Percentiles rank a stretch among this genome's conserved stretches.
These are phyloP conservation scores for Rhyacophila evoluta DNA, from an alignment of 2,888 invertebrate genomes.

Conservation along the genomic window DNA sequence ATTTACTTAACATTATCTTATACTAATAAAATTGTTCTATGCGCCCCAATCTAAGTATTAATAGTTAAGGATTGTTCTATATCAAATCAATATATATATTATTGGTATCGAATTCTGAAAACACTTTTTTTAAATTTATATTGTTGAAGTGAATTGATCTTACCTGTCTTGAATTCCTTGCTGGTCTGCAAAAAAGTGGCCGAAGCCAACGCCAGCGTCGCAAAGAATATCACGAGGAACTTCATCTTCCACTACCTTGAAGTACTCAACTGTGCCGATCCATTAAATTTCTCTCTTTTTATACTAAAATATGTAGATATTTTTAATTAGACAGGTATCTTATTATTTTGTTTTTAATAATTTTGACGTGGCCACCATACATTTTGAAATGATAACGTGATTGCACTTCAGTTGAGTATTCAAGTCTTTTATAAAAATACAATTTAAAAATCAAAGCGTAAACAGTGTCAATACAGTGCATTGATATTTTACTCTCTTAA, in stretches of 20 bases:
- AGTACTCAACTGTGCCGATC: constrained; percentile 28
- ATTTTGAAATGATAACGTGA: background rate
- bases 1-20: too few species aligned
- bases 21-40: too few species aligned
- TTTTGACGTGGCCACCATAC: background rate
- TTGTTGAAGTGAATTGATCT: constrained; percentile 50
- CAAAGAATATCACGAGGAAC: constrained; percentile 65
- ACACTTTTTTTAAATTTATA: too few species aligned
- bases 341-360: background rate
- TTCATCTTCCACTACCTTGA: constrained; percentile 61
- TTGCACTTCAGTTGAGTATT: background rate
- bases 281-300: background rate
- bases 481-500: too few species aligned
- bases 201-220: constrained; percentile 62
- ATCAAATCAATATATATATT: too few species aligned
- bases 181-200: constrained; percentile 59
- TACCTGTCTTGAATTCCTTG: constrained; percentile 58
- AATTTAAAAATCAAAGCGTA: too few species aligned
- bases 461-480: too few species aligned
- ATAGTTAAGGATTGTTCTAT: too few species aligned
- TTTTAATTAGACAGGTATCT: background rate
- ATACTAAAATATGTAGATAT: background rate
- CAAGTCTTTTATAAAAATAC: too few species aligned
- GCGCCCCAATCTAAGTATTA: too few species aligned
- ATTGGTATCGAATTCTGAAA: too few species aligned